phyloP scores from a whole-genome alignment of 2,888 invertebrate species.

The Balanococcus diminutus region DNA sequence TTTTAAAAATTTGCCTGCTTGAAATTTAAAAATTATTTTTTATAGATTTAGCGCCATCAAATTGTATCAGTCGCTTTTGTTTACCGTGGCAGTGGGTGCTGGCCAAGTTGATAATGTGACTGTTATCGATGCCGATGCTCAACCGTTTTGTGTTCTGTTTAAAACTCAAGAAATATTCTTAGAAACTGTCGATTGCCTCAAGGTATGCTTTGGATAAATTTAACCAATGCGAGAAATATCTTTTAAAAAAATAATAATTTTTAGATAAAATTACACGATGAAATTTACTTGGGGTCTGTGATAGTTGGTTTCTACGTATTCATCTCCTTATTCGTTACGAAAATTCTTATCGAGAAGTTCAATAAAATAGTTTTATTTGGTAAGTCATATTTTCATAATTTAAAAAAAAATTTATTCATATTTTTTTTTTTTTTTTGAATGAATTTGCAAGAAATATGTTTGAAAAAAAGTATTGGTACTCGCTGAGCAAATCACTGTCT shows the following conservation, averaged over 20 bases:
- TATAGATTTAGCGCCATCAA: background rate
- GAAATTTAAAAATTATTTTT: background rate
- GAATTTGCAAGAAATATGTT: too few species aligned
- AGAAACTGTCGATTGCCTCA: background rate
- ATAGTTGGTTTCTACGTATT: slow-evolving; percentile 42
- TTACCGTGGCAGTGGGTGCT: background rate
- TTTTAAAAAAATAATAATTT: background rate
- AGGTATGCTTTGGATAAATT: background rate
- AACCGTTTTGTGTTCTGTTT: background rate
- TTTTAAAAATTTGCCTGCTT: background rate
- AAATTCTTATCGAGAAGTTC: background rate
- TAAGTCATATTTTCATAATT: too few species aligned
- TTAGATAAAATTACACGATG: background rate
- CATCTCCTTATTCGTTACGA: background rate
- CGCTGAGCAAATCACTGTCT: too few species aligned
- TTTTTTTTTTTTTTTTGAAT: too few species aligned
- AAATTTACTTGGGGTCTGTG: slow-evolving; percentile 16
- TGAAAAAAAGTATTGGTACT: too few species aligned
- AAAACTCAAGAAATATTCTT: background rate
- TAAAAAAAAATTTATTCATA: too few species aligned
- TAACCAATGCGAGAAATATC: background rate
- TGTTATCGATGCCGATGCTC: background rate
- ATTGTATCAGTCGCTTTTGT: background rate
- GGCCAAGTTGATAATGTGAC: background rate
- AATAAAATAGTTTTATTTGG: slow-evolving; percentile 14